Conservation (phyloP, 2,113 vertebrate species). For the human (Homo sapiens) region GRCh38 chr6:90429501-90430000, state of each 20-base stretch:
- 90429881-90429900: constrained; percentile 9
- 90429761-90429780: background rate
- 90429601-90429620: background rate
- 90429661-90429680: background rate
- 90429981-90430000: background rate
- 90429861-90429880: background rate
- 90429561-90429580: background rate
- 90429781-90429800: background rate
- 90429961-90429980: background rate
- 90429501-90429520: background rate
- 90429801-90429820: background rate
- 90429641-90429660: background rate
- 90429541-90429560: background rate
- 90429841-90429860: background rate
- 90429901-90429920: background rate
- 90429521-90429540: background rate
- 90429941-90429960: background rate
- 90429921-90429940: background rate
- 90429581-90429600: background rate
- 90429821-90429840: background rate
- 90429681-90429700: background rate
- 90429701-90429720: background rate
- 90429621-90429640: background rate
- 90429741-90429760: background rate
- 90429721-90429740: background rate